Percentiles rank a stretch among this genome's conserved stretches.
phyloP scores from a whole-genome alignment of 2,888 invertebrate species.

The Lasius platythorax region DNA sequence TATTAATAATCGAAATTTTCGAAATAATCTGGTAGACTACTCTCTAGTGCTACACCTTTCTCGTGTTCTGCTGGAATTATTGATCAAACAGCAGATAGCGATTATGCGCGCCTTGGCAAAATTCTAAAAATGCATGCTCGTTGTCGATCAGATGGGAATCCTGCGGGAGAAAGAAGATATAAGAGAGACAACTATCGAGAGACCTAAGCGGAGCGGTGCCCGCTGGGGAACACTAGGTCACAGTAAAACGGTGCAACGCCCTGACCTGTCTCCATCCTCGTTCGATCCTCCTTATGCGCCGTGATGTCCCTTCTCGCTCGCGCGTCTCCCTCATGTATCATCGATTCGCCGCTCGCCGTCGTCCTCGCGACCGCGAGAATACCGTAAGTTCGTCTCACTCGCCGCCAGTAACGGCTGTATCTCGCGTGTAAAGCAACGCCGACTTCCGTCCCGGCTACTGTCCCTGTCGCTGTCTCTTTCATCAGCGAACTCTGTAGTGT shows the following conservation, averaged over 20 bases:
- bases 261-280: slow-evolving; percentile 74
- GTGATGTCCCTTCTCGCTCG: slow-evolving; percentile 27
- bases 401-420: slow-evolving; percentile 22
- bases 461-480: slow-evolving; percentile 44
- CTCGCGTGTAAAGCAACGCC: slow-evolving; percentile 43
- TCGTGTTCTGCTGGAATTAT: slow-evolving; percentile 53
- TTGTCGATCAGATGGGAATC: slow-evolving; percentile 1
- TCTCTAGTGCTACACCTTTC: slow-evolving; percentile 38
- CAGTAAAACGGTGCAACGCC: slow-evolving; percentile 81
- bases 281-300: slow-evolving; percentile 45
- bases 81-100: slow-evolving; percentile 67
- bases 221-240: slow-evolving; percentile 80
- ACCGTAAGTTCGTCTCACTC: slow-evolving; percentile 46
- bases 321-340: slow-evolving; percentile 27
- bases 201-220: slow-evolving; percentile 57
- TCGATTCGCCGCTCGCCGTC: slow-evolving; percentile 45
- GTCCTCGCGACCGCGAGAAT: slow-evolving; percentile 44
- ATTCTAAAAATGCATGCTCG: slow-evolving; percentile 16
- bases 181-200: slow-evolving; percentile 46
- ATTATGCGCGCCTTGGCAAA: slow-evolving; percentile 5
- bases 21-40: not conserved
- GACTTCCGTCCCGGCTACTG: slow-evolving; percentile 59
- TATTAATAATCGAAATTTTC: not conserved
- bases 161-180: slow-evolving; percentile 30
- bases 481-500: not conserved